Conservation (phyloP, 2,888 invertebrate species). For the Ptilodon capucinus region DNA sequence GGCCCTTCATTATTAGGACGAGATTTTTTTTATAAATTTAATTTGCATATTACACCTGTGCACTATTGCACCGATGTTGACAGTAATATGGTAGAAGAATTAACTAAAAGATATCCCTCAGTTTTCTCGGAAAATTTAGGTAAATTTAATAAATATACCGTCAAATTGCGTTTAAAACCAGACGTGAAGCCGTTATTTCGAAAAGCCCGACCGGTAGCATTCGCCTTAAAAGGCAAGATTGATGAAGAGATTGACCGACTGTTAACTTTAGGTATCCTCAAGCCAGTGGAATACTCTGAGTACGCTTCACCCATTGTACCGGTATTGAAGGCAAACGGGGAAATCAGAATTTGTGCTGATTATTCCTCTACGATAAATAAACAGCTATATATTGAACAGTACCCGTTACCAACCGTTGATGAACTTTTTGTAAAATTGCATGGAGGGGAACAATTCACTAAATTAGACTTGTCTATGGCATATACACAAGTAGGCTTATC, state of each 20-base stretch:
- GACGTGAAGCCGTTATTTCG: constrained; percentile 11
- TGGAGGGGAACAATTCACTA: constrained; percentile 6
- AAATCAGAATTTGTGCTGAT: constrained; percentile 3
- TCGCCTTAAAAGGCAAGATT: constrained; percentile 19
- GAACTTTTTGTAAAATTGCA: constrained; percentile 6
- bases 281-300: constrained; percentile 15
- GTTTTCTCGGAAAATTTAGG: constrained; percentile 14
- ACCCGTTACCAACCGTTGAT: constrained; percentile 5
- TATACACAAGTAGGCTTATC: background rate
- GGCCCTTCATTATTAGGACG: constrained; percentile 26
- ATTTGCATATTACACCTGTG: constrained; percentile 12
- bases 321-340: constrained; percentile 4
- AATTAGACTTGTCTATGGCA: constrained; percentile 5
- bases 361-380: constrained; percentile 3
- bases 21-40: constrained; percentile 21
- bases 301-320: constrained; percentile 10
- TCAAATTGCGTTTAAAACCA: background rate
- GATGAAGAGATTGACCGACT: constrained; percentile 22
- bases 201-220: constrained; percentile 21
- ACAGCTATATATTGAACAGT: constrained; percentile 6
- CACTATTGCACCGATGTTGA: constrained; percentile 2
- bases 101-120: constrained; percentile 3
- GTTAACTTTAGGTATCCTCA: constrained; percentile 15
- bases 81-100: background rate
- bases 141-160: constrained; percentile 1